phyloP scores from a whole-genome alignment of 1,140 invertebrate species.

The Papilio xuthus region DNA sequence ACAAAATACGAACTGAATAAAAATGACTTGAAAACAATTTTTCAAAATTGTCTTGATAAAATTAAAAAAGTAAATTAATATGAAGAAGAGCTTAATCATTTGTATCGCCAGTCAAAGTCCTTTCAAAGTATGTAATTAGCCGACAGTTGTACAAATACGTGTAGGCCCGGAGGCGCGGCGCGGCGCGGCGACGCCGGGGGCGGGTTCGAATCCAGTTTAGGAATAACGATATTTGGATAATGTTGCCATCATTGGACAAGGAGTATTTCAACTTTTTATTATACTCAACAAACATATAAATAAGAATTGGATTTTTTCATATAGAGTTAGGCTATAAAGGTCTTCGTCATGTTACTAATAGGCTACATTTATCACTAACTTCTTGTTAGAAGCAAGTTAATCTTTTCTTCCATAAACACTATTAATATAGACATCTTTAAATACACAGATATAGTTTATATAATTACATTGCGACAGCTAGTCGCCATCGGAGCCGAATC shows the following conservation, averaged over 20 bases:
- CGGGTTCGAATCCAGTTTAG: slow-evolving; percentile 24
- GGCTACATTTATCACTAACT: background rate
- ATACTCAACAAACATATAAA: background rate
- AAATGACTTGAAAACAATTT: background rate
- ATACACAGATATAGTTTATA: background rate
- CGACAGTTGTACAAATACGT: slow-evolving; percentile 72
- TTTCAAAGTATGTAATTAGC: slow-evolving; percentile 66
- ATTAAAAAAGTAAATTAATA: slow-evolving; percentile 56
- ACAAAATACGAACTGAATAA: background rate
- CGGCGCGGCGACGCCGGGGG: slow-evolving; percentile 46
- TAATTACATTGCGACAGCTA: background rate
- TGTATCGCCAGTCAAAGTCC: slow-evolving; percentile 45
- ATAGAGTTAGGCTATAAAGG: too few relatives aligned
- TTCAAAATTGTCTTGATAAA: background rate
- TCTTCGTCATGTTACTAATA: too few relatives aligned
- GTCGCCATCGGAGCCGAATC: slow-evolving; percentile 43
- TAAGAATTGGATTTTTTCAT: too few relatives aligned
- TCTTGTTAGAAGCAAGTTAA: background rate
- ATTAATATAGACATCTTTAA: background rate
- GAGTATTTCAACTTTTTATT: background rate
- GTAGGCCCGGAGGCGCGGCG: slow-evolving; percentile 54
- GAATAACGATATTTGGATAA: background rate
- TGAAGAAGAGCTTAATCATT: slow-evolving; percentile 75
- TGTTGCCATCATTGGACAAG: slow-evolving; percentile 1
- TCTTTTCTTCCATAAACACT: background rate